Evolutionary conservation across 2,797 vertebrate genomes (phyloP), one percentile per base, ranked within the genome.

Genomic region (Aphelocoma californica): DNA sequence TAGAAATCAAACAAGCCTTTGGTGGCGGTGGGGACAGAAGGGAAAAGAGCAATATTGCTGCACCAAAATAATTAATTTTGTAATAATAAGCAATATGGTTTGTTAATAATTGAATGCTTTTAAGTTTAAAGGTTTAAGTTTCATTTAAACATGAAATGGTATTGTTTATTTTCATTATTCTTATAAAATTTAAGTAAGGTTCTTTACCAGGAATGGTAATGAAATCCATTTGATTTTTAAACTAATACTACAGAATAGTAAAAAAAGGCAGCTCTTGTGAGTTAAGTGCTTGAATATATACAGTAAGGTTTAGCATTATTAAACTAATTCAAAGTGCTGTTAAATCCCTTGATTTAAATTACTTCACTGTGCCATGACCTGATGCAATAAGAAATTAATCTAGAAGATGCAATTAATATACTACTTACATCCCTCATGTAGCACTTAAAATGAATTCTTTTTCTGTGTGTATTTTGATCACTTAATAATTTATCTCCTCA

Each of bases 281-380:
- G 42, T 75, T 81, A 78, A 91, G 69, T 54, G 58, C 12, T 74
- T 83, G 31, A 86, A 45, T 82, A 67, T 90, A 48, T 58, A 42
- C 20, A 67, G 42, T 69, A 81, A 75, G 57, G 40, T 90, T 87
- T 75, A 75, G 66, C 47, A 61, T 79, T 94, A 82, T 77, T 89
- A 48, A 88, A 66, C 69, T 81, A 56, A 77, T 65, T 60, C 53
- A 48, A 57, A 92, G 42, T 54, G 67, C 40, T 84, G 16, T 82
- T 87, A 93, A 95, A 94, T 87, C 71, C 57, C 64, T 80, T 72
- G 70, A 82, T 88, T 96, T 92, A 67, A 94, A 88, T 91, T 72
- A 25, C 40, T 90, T 80, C 36, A 40, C 51, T 82, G 31, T 94
- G 42, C 58, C 60, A 38, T 17, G 12, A 93, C 36, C 64, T 88